Base-by-base conservation (phyloP, 2,797 vertebrate species). In the Sus cebifrons region DNA sequence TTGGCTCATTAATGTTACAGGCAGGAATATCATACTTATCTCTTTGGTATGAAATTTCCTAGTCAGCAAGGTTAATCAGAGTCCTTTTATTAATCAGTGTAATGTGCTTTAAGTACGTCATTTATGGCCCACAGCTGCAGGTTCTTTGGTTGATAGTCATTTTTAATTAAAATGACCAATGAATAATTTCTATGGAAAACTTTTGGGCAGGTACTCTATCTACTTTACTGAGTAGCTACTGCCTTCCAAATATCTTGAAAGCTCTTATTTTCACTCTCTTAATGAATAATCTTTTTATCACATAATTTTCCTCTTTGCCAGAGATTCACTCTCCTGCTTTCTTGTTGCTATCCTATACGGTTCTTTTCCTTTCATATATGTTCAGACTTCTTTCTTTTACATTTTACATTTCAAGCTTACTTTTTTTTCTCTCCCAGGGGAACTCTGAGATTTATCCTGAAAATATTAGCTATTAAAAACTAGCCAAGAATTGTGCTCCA, bases 121-220 rank as follows among this genome's bases (percentile, higher is more conserved):
- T 78, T 94, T 96, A 94, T 56, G 74, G 77, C 36, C 40, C 86
- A 82, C 14, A 87, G 81, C 68, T 25, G 6, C 86, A 71, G 87
- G 81, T 94, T 81, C 68, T 87, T 79, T 88, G 67, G 77, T 89
- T n/a, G 40, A 87, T 54, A 92, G 77, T 96, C 81, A 87, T 93
- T 97, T 96, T 97, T 96, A 97, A 97, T 97, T 97, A 94, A 96
- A 94, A 94, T 96, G 95, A 84, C 79, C 94, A 96, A 27, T 78
- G 95, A 96, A 68, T 87, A 71, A 96, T 96, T 97, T 95, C 62
- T 70, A 81, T 71, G 87, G 77, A 95, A 97, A 97, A 94, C 79
- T 95, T 97, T 83, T 93, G 95, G 96, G 64, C 93, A 93, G 77
- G 64, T 91, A 74, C 29, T 97, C 44, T 88, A 21, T 95, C 83